Evolutionary conservation across 92 coral and sea anemone species (phyloP).

Genomic region (Pocillopora meandrina): DNA sequence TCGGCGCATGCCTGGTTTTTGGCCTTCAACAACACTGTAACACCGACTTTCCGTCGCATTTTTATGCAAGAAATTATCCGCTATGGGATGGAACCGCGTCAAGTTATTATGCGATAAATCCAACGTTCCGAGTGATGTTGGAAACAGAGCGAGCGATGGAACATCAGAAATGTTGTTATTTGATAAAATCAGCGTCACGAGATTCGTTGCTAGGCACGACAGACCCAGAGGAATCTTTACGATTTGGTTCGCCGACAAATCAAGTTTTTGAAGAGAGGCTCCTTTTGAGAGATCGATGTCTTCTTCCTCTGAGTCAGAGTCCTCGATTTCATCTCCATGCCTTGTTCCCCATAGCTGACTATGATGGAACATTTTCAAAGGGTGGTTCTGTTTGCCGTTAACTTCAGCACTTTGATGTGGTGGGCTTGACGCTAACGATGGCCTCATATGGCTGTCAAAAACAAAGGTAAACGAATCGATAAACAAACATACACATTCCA

Average conservation of each 20-base stretch:
- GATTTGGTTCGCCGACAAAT: slow-evolving; percentile 78
- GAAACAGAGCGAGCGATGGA: slow-evolving; percentile 80
- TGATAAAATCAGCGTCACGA: slow-evolving; percentile 81
- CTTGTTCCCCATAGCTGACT: slow-evolving; percentile 88
- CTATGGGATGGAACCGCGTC: slow-evolving; percentile 57
- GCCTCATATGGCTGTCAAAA: slow-evolving; percentile 22
- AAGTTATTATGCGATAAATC: slow-evolving; percentile 86
- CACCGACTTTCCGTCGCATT: slow-evolving; percentile 52
- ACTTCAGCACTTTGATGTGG: background rate
- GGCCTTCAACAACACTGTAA: slow-evolving; percentile 76
- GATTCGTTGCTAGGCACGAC: slow-evolving; percentile 89
- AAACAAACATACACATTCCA: too few species aligned
- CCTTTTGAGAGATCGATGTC: slow-evolving; percentile 75
- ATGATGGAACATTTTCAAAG: slow-evolving; percentile 81
- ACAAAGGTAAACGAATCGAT: background rate
- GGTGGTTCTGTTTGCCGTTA: slow-evolving; percentile 57
- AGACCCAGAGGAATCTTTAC: slow-evolving; percentile 72
- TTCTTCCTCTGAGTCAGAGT: slow-evolving; percentile 95
- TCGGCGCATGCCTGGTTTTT: slow-evolving; percentile 55
- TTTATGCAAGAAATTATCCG: slow-evolving; percentile 39
- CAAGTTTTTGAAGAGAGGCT: slow-evolving; percentile 84
- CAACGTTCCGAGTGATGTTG: slow-evolving; percentile 83
- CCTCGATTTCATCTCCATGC: slow-evolving; percentile 84
- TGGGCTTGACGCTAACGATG: background rate
- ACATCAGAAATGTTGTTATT: slow-evolving; percentile 76